Percentiles rank a stretch among this genome's conserved stretches.
Evolutionary conservation across 92 coral and sea anemone genomes (phyloP).

Genomic region (Palythoa grandis): DNA sequence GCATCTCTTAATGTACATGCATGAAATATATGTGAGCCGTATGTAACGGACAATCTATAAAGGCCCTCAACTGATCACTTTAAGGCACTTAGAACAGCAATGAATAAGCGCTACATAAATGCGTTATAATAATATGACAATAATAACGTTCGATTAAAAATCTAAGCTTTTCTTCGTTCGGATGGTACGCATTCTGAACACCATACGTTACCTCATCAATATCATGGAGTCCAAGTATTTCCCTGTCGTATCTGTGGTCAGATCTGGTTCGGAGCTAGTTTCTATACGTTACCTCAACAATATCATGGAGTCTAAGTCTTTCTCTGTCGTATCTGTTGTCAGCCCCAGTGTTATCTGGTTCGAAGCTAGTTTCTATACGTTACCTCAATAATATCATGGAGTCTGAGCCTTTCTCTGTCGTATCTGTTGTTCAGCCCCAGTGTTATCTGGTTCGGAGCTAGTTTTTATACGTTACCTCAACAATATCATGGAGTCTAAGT

Average conservation of each 20-base stretch:
- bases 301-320: constrained; percentile 17
- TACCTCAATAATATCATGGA: constrained; percentile 35
- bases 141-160: too few relatives aligned
- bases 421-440: constrained; percentile 4
- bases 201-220: constrained; percentile 25
- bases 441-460: not conserved
- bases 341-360: not conserved
- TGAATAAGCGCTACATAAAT: too few relatives aligned
- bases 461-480: constrained; percentile 5
- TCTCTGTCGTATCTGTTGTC: constrained; percentile 12
- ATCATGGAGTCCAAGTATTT: constrained; percentile 14
- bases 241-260: constrained; percentile 3
- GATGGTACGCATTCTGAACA: too few relatives aligned
- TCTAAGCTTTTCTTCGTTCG: too few relatives aligned
- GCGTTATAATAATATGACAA: too few relatives aligned
- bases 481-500: constrained; percentile 15
- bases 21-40: too few relatives aligned
- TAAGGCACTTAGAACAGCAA: too few relatives aligned
- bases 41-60: too few relatives aligned
- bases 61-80: too few relatives aligned
- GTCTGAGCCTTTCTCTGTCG: not conserved
- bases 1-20: too few relatives aligned
- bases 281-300: constrained; percentile 20
- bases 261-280: not conserved
- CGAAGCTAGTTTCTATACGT: not conserved